A percentile compares a stretch with the other conserved stretches of the same genome.
Evolutionary conservation across 2,797 vertebrate species (phyloP).

Genomic region (Tokudaia tokunoshimensis): DNA sequence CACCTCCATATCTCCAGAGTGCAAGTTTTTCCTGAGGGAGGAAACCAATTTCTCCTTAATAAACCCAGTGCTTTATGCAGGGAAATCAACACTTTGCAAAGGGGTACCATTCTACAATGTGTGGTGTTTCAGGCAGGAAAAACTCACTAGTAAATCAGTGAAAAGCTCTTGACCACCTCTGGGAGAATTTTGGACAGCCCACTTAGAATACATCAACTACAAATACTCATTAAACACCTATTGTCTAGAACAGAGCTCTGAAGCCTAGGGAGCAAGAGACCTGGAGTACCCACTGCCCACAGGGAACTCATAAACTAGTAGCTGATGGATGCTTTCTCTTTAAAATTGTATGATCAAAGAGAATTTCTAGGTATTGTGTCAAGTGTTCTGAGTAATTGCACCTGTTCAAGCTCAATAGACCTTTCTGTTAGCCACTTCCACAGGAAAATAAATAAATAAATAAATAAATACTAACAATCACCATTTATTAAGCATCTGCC

Average conservation of each 20-base stretch:
- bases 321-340: slow-evolving; percentile 30
- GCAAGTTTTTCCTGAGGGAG: background rate
- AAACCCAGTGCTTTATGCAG: slow-evolving; percentile 6
- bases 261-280: slow-evolving; percentile 29
- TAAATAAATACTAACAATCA: background rate
- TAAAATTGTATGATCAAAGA: slow-evolving; percentile 59
- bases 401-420: slow-evolving; percentile 33
- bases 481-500: slow-evolving; percentile 13
- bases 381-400: slow-evolving; percentile 46
- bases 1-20: background rate
- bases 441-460: background rate
- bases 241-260: slow-evolving; percentile 27
- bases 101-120: background rate
- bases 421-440: slow-evolving; percentile 39
- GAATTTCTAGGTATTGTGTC: slow-evolving; percentile 52
- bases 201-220: slow-evolving; percentile 45
- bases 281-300: background rate
- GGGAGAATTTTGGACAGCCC: slow-evolving; percentile 47
- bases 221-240: slow-evolving; percentile 44
- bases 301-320: background rate
- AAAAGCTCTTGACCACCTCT: slow-evolving; percentile 37
- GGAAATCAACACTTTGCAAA: slow-evolving; percentile 55
- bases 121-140: background rate
- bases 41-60: slow-evolving; percentile 4
- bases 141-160: background rate